phyloP scores from a whole-genome alignment of 92 coral and sea anemone species.

The Heteractis magnifica region DNA sequence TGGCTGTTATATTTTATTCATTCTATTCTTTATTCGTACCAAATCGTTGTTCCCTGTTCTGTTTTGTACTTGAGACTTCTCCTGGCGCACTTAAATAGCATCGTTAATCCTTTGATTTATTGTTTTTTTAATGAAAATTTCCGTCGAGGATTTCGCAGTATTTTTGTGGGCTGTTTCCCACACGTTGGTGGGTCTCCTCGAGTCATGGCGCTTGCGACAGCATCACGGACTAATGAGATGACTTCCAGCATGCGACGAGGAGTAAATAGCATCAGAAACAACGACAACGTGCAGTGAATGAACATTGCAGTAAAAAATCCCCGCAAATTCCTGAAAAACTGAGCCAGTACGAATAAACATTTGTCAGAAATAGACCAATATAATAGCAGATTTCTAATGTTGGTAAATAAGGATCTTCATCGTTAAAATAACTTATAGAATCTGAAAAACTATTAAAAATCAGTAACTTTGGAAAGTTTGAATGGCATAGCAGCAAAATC shows the following conservation, averaged over 20 bases:
- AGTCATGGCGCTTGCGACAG: conserved; percentile 3
- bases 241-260: background rate
- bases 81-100: conserved; percentile 69
- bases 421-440: too few relatives aligned
- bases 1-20: conserved; percentile 71
- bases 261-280: background rate
- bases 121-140: conserved; percentile 55
- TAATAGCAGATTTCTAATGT: too few relatives aligned
- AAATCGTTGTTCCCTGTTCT: conserved; percentile 50
- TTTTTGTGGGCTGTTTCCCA: conserved; percentile 15
- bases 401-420: too few relatives aligned
- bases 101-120: conserved; percentile 63
- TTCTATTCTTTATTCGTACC: conserved; percentile 59
- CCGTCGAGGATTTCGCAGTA: conserved; percentile 45
- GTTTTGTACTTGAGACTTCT: conserved; percentile 51
- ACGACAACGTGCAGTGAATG: background rate
- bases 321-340: too few relatives aligned
- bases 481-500: too few relatives aligned
- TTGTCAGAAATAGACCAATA: too few relatives aligned
- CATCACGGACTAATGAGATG: background rate
- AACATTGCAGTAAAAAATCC: too few relatives aligned
- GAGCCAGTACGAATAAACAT: too few relatives aligned
- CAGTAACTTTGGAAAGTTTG: too few relatives aligned
- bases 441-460: too few relatives aligned
- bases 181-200: background rate